These are phyloP conservation scores for Rhogogaster chlorosoma DNA, from an alignment of 2,888 invertebrate species.

Conservation along the genomic window DNA sequence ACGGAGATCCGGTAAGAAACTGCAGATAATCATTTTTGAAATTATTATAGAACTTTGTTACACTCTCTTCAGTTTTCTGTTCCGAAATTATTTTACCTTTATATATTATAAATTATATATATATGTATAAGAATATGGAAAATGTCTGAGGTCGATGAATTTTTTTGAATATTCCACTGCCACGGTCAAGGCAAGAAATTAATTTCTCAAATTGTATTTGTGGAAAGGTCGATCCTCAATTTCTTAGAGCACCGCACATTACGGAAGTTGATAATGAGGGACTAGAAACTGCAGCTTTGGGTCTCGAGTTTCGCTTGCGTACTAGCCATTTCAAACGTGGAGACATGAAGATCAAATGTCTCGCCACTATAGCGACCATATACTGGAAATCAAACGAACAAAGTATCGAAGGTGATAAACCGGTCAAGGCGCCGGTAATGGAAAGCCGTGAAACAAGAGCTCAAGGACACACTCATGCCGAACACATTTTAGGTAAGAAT, in stretches of 20 bases:
- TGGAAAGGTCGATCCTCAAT: slow-evolving; percentile 66
- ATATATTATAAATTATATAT: too few species aligned
- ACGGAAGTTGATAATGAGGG: slow-evolving; percentile 79
- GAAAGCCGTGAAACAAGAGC: slow-evolving; percentile 72
- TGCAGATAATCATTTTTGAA: slow-evolving; percentile 4
- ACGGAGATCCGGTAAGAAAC: slow-evolving; percentile 79
- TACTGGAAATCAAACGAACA: slow-evolving; percentile 93
- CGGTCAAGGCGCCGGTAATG: slow-evolving; percentile 74
- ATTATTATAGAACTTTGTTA: slow-evolving; percentile 1
- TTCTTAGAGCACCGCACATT: slow-evolving; percentile 77
- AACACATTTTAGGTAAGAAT: slow-evolving; percentile 55
- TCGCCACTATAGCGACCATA: slow-evolving; percentile 91
- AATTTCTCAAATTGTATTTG: not conserved
- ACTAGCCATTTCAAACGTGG: slow-evolving; percentile 90
- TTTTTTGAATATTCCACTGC: too few species aligned
- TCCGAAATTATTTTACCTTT: not conserved
- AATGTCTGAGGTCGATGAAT: not conserved
- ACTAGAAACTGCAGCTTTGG: slow-evolving; percentile 87
- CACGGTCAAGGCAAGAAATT: too few species aligned
- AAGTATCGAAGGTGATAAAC: slow-evolving; percentile 87
- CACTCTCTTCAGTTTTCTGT: not conserved
- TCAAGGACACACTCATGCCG: slow-evolving; percentile 71
- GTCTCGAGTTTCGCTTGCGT: slow-evolving; percentile 89
- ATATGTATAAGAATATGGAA: not conserved
- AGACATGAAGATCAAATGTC: slow-evolving; percentile 92